These are phyloP conservation scores for Apistogramma diplotaenia DNA, from an alignment of 2,113 vertebrate species.

Conservation along the genomic window DNA sequence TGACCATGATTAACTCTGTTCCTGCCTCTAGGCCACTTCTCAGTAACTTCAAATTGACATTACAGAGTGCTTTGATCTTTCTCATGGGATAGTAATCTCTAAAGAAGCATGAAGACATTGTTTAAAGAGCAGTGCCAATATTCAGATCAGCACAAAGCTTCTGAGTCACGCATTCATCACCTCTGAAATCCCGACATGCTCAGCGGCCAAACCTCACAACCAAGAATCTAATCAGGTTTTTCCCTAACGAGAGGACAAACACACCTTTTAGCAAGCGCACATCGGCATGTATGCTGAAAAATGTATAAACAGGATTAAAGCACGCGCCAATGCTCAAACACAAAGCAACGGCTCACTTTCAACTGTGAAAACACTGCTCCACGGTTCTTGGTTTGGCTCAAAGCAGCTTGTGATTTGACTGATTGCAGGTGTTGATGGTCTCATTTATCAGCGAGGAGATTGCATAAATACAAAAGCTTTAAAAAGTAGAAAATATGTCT, in stretches of 20 bases:
- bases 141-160: conserved; percentile 10
- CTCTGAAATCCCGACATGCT: conserved; percentile 1
- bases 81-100: conserved; percentile 20
- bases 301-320: conserved; percentile 1
- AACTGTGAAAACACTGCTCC: conserved; percentile 9
- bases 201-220: not conserved
- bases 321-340: not conserved
- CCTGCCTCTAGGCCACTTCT: conserved; percentile 11
- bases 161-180: conserved; percentile 38
- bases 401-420: conserved; percentile 2
- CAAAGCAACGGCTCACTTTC: not conserved
- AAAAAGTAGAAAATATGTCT: conserved; percentile 33
- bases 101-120: not conserved
- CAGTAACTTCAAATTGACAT: conserved; percentile 16
- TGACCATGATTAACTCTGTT: not conserved
- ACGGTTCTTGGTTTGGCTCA: conserved; percentile 9
- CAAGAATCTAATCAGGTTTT: not conserved
- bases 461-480: conserved; percentile 46
- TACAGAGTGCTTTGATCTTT: conserved; percentile 35
- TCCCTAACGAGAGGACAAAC: not conserved
- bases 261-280: not conserved
- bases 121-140: not conserved
- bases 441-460: conserved; percentile 38
- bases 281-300: not conserved
- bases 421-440: conserved; percentile 46